Base-by-base conservation (phyloP, 1,140 invertebrate species). In the Globodera ellingtonae region DNA sequence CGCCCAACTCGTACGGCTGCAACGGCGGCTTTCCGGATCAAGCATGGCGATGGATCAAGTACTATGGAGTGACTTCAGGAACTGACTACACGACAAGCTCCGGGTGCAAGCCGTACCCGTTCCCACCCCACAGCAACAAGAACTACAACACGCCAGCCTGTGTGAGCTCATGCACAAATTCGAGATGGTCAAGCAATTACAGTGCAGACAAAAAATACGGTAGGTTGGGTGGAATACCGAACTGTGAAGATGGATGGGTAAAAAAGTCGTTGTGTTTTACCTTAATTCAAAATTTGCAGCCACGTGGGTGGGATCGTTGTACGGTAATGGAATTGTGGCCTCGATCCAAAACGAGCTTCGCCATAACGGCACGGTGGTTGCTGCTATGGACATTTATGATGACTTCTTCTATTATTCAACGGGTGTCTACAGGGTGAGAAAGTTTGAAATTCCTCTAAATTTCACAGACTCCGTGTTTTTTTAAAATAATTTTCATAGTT, bases 341-440 rank as follows among this genome's bases (percentile, higher is more conserved):
- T 21, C 75, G 15, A 77, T 77, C 15, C 35, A 70, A 47, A 18
- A 21, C 13, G 95, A 97, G 90, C 93, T 97, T 66, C 93, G 93
- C 90, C 93, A 90, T 44, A 94, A 96, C 90, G 95, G 95, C 9
- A 95, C 95, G 3, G 94, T 96, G 0, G 95, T 96, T 90, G 95
- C 91, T 0, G 94, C 94, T 52, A 95, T 96, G 86, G 93, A 93
- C 1, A 95, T 96, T 9, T 97, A 94, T 87, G 92, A 92, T 72
- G 95, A 97, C 90, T 93, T 97, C 24, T 90, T 94, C 1, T 89
- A 91, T 48, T 97, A 97, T 91, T 75, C 56, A 21, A 13, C 67
- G n/a, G 94, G 94, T 85, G 94, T 96, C 5, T 96, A 96, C 48
- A 65, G 48, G 48, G 75, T 77, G 10, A 46, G 24, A 24, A 10